These are phyloP conservation scores for Chironomus tepperi DNA, from an alignment of 1,140 invertebrate species.

Conservation along the genomic window DNA sequence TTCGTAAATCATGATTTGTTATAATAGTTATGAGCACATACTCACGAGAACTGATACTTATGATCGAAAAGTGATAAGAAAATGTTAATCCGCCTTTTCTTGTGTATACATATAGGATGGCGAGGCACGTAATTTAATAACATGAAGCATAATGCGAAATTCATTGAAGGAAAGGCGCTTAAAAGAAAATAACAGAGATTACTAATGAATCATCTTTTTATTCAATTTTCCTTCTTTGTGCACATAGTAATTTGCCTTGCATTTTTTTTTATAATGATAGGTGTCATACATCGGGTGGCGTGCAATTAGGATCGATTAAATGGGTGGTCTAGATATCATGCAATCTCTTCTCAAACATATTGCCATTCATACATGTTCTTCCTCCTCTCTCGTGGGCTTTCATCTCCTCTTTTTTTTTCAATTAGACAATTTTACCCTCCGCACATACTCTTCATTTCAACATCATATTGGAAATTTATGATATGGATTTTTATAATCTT, in stretches of 20 bases:
- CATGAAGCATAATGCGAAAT: not conserved
- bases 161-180: not conserved
- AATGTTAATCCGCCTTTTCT: not conserved
- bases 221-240: not conserved
- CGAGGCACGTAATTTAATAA: not conserved
- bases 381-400: not conserved
- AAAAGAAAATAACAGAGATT: constrained; percentile 14
- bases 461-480: not conserved
- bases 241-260: not conserved
- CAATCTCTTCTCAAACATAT: not conserved
- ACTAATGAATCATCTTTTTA: constrained; percentile 3
- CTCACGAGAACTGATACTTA: not conserved
- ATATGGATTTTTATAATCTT: not conserved
- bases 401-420: not conserved
- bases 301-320: constrained; percentile 20
- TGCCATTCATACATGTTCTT: not conserved
- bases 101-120: not conserved
- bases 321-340: constrained; percentile 11
- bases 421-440: not conserved
- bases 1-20: not conserved
- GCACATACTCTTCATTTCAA: not conserved
- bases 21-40: not conserved
- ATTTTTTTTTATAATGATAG: constrained; percentile 16
- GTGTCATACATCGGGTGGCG: constrained; percentile 17
- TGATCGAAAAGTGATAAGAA: constrained; percentile 6